A percentile compares a stretch with the other conserved stretches of the same genome.
phyloP scores from a whole-genome alignment of 2,888 invertebrate genomes.

The Heliconius ismenius region DNA sequence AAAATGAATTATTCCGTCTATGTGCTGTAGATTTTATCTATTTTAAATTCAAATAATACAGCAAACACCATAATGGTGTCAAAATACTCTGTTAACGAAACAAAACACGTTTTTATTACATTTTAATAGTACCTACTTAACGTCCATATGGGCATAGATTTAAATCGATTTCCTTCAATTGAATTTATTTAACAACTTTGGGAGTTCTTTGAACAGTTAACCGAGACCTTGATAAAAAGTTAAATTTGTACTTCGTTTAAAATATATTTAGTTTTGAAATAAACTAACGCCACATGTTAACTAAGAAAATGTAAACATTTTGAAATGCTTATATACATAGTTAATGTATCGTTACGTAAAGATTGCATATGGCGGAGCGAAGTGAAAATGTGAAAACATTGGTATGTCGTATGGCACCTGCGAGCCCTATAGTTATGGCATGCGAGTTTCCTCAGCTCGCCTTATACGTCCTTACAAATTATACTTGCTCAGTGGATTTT shows the following conservation, averaged over 20 bases:
- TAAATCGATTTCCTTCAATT: slow-evolving; percentile 10
- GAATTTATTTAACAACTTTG: neutral
- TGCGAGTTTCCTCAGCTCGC: slow-evolving; percentile 42
- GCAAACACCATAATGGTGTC: neutral
- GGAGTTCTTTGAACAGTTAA: neutral
- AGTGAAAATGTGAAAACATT: slow-evolving; percentile 46
- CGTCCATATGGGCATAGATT: neutral
- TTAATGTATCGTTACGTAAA: slow-evolving; percentile 40
- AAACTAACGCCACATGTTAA: slow-evolving; percentile 7
- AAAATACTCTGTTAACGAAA: neutral
- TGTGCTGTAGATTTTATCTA: slow-evolving; percentile 12
- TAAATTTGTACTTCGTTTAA: neutral
- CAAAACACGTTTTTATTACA: slow-evolving; percentile 17
- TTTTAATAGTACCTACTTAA: slow-evolving; percentile 7
- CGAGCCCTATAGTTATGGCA: slow-evolving; percentile 36
- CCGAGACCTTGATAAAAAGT: slow-evolving; percentile 14
- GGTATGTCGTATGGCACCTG: slow-evolving; percentile 14
- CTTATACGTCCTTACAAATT: slow-evolving; percentile 40
- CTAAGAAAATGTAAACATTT: slow-evolving; percentile 24
- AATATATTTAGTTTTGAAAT: slow-evolving; percentile 11
- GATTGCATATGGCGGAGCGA: slow-evolving; percentile 39
- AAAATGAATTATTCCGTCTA: slow-evolving; percentile 8
- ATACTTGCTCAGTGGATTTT: slow-evolving; percentile 23
- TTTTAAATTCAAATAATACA: slow-evolving; percentile 18
- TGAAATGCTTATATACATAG: slow-evolving; percentile 22